Evolutionary conservation across 2,888 invertebrate genomes (phyloP), one percentile per base, ranked within the genome.

Genomic region (Lapara coniferarum): DNA sequence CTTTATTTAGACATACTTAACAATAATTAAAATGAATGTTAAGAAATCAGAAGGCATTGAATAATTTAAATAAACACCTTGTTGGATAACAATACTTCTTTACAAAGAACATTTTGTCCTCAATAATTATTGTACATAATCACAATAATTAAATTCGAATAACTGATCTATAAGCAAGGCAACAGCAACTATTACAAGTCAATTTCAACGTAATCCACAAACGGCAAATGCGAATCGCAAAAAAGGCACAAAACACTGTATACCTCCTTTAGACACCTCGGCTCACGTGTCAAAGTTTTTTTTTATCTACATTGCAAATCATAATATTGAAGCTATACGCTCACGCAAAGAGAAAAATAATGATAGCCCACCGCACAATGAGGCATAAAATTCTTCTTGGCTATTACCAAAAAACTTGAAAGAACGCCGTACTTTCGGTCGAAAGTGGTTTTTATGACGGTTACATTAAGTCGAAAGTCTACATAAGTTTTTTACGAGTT

Each of bases 281-380:
- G 16, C 59, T 30, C 37, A 37, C 37, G 37, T 37, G 37, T 37
- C 59, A 59, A 46, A 59, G 59, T 59, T 59, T 16, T 59, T 16
- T 59, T 59, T 59, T 46, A 44, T 14, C 58, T 74, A 55, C 55
- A 19, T 19, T 19, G 72, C 74, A 76, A 73, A 76, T 49, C 75
- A 57, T 69, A 73, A 69, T 67, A 73, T 69, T 68, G 69, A 67
- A 75, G 73, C 74, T 73, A 70, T 72, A 67, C 70, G 73, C 71
- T 71, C 75, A 58, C 71, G 72, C 72, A 73, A 74, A 75, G 71
- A 72, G 67, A 71, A 66, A 72, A 66, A 73, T 79, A 82, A 82
- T 80, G 73, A 80, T 79, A 78, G 75, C 78, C 77, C 75, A 25
- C 76, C 78, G 73, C 77, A 81, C 81, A 80, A 80, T 80, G 79